Conservation (phyloP, 2,797 vertebrate species). For the Craterocephalus amniculus region DNA sequence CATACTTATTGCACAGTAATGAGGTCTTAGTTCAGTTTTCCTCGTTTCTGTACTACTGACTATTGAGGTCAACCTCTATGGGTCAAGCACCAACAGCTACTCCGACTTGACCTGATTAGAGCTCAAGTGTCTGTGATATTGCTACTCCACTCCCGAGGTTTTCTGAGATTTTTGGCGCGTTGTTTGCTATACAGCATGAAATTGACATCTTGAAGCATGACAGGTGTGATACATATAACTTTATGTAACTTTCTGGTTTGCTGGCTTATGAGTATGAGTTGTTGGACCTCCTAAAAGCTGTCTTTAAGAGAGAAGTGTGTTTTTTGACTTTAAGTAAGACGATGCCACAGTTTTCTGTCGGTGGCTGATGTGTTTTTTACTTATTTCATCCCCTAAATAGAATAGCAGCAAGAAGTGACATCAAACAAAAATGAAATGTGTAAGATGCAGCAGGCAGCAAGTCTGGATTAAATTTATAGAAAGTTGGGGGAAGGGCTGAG, state of each 20-base stretch:
- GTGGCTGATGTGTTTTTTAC: constrained; percentile 3
- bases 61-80: constrained; percentile 16
- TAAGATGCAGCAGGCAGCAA: constrained; percentile 25
- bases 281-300: not conserved
- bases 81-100: constrained; percentile 7
- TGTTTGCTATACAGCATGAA: constrained; percentile 3
- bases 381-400: not conserved
- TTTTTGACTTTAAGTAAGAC: not conserved
- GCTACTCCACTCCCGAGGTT: too few species aligned
- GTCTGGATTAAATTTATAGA: constrained; percentile 57
- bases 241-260: not conserved
- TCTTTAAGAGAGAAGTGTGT: not conserved
- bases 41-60: not conserved
- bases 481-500: constrained; percentile 51
- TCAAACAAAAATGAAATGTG: constrained; percentile 19
- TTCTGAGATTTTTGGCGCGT: not conserved
- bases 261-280: not conserved
- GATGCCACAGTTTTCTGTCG: constrained; percentile 7
- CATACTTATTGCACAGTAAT: constrained; percentile 13
- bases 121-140: too few species aligned
- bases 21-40: not conserved
- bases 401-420: constrained; percentile 6
- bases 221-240: not conserved
- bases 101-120: too few species aligned
- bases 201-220: constrained; percentile 14